Conservation (phyloP, 92 coral and sea anemone genomes). For the Parazoanthus swiftii region DNA sequence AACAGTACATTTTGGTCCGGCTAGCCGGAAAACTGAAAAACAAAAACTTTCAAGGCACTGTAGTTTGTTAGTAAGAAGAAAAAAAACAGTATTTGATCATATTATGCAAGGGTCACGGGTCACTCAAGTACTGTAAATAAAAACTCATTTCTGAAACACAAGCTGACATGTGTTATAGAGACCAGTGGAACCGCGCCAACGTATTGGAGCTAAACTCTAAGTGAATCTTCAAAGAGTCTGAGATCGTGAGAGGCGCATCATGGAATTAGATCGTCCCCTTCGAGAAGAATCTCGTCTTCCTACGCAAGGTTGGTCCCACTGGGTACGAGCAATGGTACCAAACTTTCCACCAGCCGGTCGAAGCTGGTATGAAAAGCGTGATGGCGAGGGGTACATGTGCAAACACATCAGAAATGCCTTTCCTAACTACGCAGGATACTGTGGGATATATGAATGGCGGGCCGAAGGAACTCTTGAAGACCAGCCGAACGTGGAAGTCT, state of each 20-base stretch:
- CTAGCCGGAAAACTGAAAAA: too few species aligned
- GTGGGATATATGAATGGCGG: slow-evolving; percentile 75
- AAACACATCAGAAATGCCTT: slow-evolving; percentile 12
- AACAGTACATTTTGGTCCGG: too few species aligned
- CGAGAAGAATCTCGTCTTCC: not conserved
- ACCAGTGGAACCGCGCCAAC: not conserved
- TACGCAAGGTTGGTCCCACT: slow-evolving; percentile 30
- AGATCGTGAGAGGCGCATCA: too few species aligned
- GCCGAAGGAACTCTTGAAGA: slow-evolving; percentile 14
- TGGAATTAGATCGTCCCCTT: not conserved
- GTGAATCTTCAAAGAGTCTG: too few species aligned
- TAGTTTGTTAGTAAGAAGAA: too few species aligned
- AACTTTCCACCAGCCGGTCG: not conserved
- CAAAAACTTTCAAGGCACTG: too few species aligned
- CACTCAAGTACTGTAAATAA: too few species aligned
- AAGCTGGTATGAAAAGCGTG: not conserved
- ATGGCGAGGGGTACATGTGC: slow-evolving; percentile 28
- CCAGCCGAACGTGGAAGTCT: slow-evolving; percentile 48
- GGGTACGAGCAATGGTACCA: slow-evolving; percentile 56
- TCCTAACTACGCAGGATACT: not conserved
- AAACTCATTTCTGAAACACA: too few species aligned
- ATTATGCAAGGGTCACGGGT: too few species aligned
- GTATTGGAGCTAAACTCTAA: too few species aligned
- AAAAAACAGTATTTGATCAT: too few species aligned
- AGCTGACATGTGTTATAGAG: not conserved